Evolutionary conservation across 2,888 invertebrate species (phyloP), one percentile per base, ranked within the genome.

Genomic region (Cephus sareptanus): DNA sequence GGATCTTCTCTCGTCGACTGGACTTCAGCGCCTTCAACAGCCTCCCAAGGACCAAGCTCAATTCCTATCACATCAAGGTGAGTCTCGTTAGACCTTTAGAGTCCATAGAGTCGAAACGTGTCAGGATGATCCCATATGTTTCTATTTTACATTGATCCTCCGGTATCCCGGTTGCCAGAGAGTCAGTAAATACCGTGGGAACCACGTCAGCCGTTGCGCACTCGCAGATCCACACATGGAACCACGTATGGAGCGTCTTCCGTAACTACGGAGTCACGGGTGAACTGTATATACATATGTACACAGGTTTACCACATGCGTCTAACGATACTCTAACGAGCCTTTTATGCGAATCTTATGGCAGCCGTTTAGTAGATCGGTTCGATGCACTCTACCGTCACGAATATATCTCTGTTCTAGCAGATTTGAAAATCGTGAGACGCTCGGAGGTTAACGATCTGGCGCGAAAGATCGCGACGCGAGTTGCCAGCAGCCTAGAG

Each of bases 41-140:
- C 86, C 94, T 99, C 90, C 99, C 99, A 85, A 96, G 96, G 92
- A 96, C 97, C 92, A 98, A 98, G 94, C 96, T 98, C 92, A 99
- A 99, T 94, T 98, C 98, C 90, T 99, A 98, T 94, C 98, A 99
- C 94, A 98, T 99, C 92, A 99, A 99, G 97, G 98, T 98, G 94
- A 94, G 95, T 91, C 74, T 31, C 33, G 33, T 6, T 23, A 2
- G 2, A 9, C 33, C 33, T 33, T 33, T 15, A 4, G 4, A 15
- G 40, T 13, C 40, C 15, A 1, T 4, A 15, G 40, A 40, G 15
- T 15, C 6, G 4, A 37, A 37, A 37, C 34, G 12, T 35, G 6
- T 23, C 40, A 23, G 1, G 40, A 40, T 40, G 6, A 15, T 56
- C 56, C 6, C 56, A 9, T 56, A 23, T 23, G 56, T 9, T 56